phyloP scores from a whole-genome alignment of 2,797 vertebrate species.

The Mycteria americana region DNA sequence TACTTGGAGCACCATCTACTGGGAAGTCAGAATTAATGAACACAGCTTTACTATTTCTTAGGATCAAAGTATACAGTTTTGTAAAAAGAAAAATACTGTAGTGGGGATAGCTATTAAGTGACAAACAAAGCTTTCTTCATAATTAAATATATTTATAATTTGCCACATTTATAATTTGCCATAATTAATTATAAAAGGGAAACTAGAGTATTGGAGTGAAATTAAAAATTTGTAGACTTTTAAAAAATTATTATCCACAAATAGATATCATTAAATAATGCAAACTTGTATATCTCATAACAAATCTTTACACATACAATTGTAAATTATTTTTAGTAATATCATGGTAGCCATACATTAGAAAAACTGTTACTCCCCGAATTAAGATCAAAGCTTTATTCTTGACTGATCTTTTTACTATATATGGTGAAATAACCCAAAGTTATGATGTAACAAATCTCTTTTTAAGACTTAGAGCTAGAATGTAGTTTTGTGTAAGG shows the following conservation, averaged over 20 bases:
- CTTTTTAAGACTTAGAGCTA: not conserved
- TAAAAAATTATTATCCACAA: not conserved
- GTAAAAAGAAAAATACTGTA: not conserved
- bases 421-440: not conserved
- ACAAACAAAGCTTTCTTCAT: not conserved
- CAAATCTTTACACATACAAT: not conserved
- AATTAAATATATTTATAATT: too few species aligned
- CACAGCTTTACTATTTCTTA: not conserved
- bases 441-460: not conserved
- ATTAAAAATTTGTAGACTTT: not conserved
- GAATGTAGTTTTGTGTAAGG: not conserved
- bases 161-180: too few species aligned
- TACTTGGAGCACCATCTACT: conserved; percentile 74
- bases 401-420: not conserved
- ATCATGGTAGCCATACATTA: not conserved
- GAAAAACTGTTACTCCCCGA: not conserved
- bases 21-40: not conserved
- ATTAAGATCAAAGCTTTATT: not conserved
- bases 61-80: not conserved
- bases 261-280: not conserved
- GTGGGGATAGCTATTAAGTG: not conserved
- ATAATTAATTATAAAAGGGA: too few species aligned
- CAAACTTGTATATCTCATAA: not conserved
- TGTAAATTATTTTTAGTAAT: not conserved
- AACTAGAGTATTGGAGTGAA: not conserved